Evolutionary conservation across 1,140 invertebrate species (phyloP), one percentile per base, ranked within the genome.

Genomic region (Drosophila biarmipes): DNA sequence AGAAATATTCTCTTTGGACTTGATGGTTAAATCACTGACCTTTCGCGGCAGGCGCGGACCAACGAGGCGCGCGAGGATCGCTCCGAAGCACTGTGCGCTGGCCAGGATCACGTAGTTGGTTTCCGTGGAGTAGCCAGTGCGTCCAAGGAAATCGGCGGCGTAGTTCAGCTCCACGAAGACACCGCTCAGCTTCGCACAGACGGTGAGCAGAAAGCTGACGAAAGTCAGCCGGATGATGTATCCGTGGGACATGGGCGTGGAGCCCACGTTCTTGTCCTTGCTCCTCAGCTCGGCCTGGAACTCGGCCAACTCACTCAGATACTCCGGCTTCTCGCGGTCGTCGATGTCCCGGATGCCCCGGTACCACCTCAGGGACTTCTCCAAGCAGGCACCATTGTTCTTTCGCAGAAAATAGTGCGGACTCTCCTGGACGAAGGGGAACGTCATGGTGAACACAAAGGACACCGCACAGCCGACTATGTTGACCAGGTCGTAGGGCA

Each of bases 371-470:
- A 94, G 81, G 1, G 93, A 92, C 43, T 93, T 91, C 80, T 93
- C 93, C 57, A 94, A 90, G 56, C 91, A 85, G 34, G 93, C 80
- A n/a, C 91, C 84, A 56, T 93, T 90, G 43, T 93, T 92, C 51
- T 92, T 93, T 49, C 93, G 94, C 53, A 94, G 77, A 58, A 93
- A 93, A 71, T 93, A 94, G 68, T 94, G 94, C n/a, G 94, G 94
- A 59, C 94, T 94, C 91, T 94, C 94, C 27, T 94, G 94, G 40
- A 94, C 89, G 73, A 94, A 94, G 27, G 93, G 92, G 66, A 94
- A 94, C 7, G 89, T 85, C 38, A 94, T 64, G 11, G 94, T 90
- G 78, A 94, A 94, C 17, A 91, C 75, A 45, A 94, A 92, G 6
- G 94, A 94, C n/a, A 94, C 91, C 45, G 92, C 91, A 82, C 94